A percentile compares a stretch with the other conserved stretches of the same genome.
Conservation (phyloP, 2,797 vertebrate species). For the Microcaecilia unicolor region DNA sequence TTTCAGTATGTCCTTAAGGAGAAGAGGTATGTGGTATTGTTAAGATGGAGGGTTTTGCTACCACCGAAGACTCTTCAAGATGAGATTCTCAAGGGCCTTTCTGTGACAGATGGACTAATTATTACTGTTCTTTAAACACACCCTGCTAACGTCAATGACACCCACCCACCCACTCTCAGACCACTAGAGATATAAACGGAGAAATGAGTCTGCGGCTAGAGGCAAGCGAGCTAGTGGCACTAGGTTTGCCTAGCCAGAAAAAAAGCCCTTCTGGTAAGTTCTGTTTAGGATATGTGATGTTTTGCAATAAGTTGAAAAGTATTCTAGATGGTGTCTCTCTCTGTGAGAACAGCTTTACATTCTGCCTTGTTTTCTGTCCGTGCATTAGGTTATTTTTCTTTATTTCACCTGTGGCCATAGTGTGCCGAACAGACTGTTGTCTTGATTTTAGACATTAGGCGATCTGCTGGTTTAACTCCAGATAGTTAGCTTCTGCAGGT, state of each 20-base stretch:
- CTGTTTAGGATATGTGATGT: not conserved
- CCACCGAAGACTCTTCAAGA: conserved; percentile 16
- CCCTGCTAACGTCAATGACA: conserved; percentile 43
- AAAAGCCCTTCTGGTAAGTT: conserved; percentile 42
- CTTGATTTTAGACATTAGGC: too few species aligned
- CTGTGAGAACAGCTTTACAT: too few species aligned
- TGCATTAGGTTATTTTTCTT: too few species aligned
- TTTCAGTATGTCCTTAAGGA: too few species aligned
- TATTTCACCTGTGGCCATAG: too few species aligned
- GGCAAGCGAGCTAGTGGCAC: conserved; percentile 16
- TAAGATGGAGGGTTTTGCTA: conserved; percentile 11
- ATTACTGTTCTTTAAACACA: conserved; percentile 30
- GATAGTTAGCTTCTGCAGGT: too few species aligned
- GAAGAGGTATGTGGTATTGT: conserved; percentile 2
- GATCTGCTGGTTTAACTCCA: too few species aligned
- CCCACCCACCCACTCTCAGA: conserved; percentile 21
- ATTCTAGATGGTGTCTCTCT: too few species aligned
- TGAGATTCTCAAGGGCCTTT: conserved; percentile 33
- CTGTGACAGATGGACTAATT: conserved; percentile 39
- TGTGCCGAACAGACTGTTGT: too few species aligned
- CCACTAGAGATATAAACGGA: conserved; percentile 36
- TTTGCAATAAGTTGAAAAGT: conserved; percentile 3
- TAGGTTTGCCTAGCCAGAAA: conserved; percentile 23
- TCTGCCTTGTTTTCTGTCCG: too few species aligned
- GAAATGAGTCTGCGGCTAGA: conserved; percentile 9